Conservation (phyloP, 2,113 vertebrate genomes). For the Ia io region DNA sequence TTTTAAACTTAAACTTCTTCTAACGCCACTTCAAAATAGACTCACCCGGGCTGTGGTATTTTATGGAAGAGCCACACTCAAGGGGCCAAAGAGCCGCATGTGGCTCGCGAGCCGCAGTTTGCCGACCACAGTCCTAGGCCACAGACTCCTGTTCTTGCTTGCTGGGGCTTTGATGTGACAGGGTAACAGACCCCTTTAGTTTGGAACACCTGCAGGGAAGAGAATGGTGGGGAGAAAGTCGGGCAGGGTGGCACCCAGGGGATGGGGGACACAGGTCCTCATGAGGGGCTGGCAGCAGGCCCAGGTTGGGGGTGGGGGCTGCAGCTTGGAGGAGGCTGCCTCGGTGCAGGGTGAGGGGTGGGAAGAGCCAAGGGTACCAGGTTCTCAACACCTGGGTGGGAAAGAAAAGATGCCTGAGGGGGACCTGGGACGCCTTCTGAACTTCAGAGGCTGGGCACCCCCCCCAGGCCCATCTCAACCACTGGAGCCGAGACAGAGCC, state of each 20-base stretch:
- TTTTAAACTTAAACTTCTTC: too few relatives aligned
- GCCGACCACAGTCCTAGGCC: background rate
- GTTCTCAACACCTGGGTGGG: background rate
- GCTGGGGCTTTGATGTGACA: background rate
- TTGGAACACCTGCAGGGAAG: background rate
- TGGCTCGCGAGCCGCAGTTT: too few relatives aligned
- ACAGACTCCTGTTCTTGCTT: background rate
- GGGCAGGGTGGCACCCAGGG: background rate
- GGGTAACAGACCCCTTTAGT: background rate
- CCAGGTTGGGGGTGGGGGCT: background rate
- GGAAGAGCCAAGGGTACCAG: background rate
- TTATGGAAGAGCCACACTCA: too few relatives aligned
- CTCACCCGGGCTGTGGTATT: too few relatives aligned
- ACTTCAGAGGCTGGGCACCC: background rate
- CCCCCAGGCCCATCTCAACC: accelerated
- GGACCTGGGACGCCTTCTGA: background rate
- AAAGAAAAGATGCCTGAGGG: background rate
- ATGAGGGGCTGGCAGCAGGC: background rate
- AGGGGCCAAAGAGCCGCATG: too few relatives aligned
- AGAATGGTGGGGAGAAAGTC: background rate
- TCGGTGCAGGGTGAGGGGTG: background rate
- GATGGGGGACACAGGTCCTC: background rate
- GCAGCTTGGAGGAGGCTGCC: background rate
- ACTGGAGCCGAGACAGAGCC: too few relatives aligned
- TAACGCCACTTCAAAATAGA: too few relatives aligned